These are phyloP conservation scores for Acromyrmex heyeri DNA, from an alignment of 1,140 invertebrate genomes.

Conservation along the genomic window DNA sequence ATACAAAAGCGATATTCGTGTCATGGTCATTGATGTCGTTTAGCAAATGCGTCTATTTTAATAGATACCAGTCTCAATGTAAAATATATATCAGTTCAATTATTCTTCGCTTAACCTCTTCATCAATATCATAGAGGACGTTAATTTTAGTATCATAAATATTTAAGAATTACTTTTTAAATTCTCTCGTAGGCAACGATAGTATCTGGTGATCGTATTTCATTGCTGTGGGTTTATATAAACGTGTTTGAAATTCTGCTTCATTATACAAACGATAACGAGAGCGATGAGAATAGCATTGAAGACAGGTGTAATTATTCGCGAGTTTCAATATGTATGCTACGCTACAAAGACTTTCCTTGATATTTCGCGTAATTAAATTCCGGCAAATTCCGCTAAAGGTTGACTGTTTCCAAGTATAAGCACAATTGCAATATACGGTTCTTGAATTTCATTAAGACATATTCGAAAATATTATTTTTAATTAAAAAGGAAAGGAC, in stretches of 20 bases:
- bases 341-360: neutral
- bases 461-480: conserved; percentile 6
- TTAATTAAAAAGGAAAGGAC: neutral
- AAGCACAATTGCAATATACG: conserved; percentile 5
- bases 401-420: neutral
- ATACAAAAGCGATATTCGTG: neutral
- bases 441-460: neutral
- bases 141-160: conserved; percentile 26
- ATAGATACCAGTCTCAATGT: neutral
- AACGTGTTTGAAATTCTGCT: conserved; percentile 4
- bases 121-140: neutral
- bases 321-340: neutral
- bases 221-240: neutral
- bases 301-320: conserved; percentile 29
- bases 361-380: conserved; percentile 36
- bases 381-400: conserved; percentile 1
- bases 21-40: conserved; percentile 6
- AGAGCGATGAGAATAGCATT: neutral
- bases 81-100: neutral
- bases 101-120: neutral
- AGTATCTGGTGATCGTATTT: neutral
- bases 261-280: conserved; percentile 18
- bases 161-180: conserved; percentile 14
- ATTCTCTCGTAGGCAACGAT: neutral
- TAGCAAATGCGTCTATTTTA: neutral